Base-by-base conservation (phyloP, 1,140 invertebrate species). In the Hylaeus volcanicus region DNA sequence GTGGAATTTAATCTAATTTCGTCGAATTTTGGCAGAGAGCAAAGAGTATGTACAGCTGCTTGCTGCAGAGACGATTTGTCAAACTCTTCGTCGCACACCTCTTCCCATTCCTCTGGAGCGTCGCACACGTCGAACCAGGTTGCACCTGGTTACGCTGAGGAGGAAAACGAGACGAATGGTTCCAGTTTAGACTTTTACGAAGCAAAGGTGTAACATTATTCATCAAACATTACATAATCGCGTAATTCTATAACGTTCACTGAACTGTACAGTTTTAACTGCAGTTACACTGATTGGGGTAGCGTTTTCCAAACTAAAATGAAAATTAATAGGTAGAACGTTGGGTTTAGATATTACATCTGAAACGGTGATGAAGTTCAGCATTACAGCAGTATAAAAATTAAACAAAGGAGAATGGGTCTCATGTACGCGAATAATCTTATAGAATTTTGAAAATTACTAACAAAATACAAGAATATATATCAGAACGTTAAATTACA, bases 11-110 rank as follows among this genome's bases (percentile, higher is more conserved):
- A 26, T 0, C 9, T 41, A 5, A 41, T n/a, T 51, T 4, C 6
- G 9, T 39, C 4, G 1, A 15, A 68, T 12, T 77, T 77, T 70
- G 37, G 0, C 82, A 93, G 93, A 82, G 92, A 93, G 69, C 90
- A 92, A 74, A 87, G 89, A 39, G 84, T 92, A 4, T 93, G 93
- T 65, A 93, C 89, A 15, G 92, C 91, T 37, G 91, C 91, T 12
- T 93, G 92, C 60, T 93, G 93, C 75, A 91, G 88, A 61, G 92
- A 93, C 64, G 92, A 93, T 63, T 74, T 88, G 0, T 93, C 93
- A 3, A 90, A 90, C 64, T 93, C 92, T 5, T 93, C 91, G 5
- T 89, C 92, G 6, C 90, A 85, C 26, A 80, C 88, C 4, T 93
- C 93, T 1, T 90, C 89, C 41, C 88, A 91, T 70, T 93, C 92